phyloP scores from a whole-genome alignment of 2,888 invertebrate species.

The Vannuccia rotundouncinata region DNA sequence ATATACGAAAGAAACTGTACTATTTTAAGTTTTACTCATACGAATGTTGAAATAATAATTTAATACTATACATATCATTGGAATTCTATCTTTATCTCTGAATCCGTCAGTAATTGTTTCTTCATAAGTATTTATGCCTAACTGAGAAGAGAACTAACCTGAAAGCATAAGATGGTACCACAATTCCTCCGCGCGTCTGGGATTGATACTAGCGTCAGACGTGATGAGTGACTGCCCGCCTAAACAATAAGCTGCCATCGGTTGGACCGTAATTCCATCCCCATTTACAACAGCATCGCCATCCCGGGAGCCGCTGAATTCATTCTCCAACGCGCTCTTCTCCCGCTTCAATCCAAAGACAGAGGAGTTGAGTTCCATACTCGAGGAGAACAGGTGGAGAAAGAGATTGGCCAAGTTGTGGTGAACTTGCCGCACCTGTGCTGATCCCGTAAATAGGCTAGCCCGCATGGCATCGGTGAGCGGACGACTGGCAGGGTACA shows the following conservation, averaged over 20 bases:
- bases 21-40: no score
- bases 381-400: neutral
- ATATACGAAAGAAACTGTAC: no score
- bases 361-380: neutral
- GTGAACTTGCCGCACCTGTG: neutral
- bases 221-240: neutral
- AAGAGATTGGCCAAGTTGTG: neutral
- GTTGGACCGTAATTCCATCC: no score
- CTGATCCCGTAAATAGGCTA: neutral
- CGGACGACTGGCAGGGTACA: neutral
- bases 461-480: neutral
- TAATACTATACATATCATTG: no score
- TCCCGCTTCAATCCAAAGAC: no score
- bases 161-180: constrained; percentile 17
- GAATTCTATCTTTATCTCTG: no score
- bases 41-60: no score
- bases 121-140: no score
- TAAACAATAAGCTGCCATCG: neutral
- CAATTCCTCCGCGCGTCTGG: neutral
- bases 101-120: no score
- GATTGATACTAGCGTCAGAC: neutral
- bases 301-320: neutral
- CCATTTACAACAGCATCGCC: neutral
- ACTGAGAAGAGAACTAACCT: no score
- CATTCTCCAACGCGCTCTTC: neutral